Base-by-base conservation (phyloP, 2,113 vertebrate genomes). In the Neotoma lepida region DNA sequence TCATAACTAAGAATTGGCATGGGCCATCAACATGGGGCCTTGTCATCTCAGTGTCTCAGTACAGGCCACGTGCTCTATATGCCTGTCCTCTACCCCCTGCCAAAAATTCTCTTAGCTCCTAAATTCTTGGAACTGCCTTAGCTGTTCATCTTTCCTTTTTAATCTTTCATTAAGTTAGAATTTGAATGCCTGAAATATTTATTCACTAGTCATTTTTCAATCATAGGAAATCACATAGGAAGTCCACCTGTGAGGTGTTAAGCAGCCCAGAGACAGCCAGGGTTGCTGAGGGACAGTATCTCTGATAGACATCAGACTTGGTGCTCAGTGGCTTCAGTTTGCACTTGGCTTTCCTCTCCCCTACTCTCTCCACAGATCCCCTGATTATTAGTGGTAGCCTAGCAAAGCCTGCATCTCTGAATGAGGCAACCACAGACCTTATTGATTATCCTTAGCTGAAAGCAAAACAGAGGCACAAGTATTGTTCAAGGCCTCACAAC, bases 101-200 rank as follows among this genome's bases (percentile, higher is more conserved):
- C 2, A 49, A 63, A 2, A 46, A 82, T 81, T 88, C 24, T 85
- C 66, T 39, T 14, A 26, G 41, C 7, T 61, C 46, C 70, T 58
- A 51, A 80, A 35, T 86, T 87, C 30, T 84, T 35, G 13, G 10
- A 74, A 41, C 14, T 86, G 15, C 2, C 71, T 76, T 80, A n/a
- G 49, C 41, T 68, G 41, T 70, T 78, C 39, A 35, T 66, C 51
- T 58, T 44, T 63, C 35, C 66, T 39, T 91, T 46, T 64, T 13
- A 33, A 81, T 44, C 18, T 73, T 89, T 90, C 46, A 39, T 33
- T 54, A 39, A 92, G 30, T 86, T 78, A 74, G 94, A 94, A 58
- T 64, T 94, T 94, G 44, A 87, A 89, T 58, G 12, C 13, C 33
- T 94, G 64, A 95, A 96, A 88, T 81, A 90, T 80, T 68, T 90